phyloP scores from a whole-genome alignment of 2,113 vertebrate species.

The Mixornis gularis region DNA sequence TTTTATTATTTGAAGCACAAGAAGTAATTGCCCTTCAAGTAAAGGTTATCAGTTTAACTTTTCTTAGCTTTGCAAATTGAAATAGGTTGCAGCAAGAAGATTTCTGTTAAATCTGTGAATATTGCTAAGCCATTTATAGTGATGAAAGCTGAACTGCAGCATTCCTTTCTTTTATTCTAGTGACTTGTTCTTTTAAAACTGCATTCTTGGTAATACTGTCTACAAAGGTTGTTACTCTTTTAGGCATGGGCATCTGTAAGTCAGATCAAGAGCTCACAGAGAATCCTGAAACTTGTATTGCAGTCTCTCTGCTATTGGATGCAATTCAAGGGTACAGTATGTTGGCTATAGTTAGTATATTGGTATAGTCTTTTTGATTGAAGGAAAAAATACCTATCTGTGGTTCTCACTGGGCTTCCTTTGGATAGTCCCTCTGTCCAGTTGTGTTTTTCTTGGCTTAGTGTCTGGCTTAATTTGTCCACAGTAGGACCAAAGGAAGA shows the following conservation, averaged over 20 bases:
- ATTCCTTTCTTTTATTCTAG: background rate
- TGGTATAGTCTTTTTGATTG: background rate
- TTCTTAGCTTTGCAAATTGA: conserved; percentile 20
- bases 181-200: background rate
- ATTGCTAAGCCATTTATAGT: background rate
- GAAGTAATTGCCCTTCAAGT: conserved; percentile 24
- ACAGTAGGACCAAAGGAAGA: background rate
- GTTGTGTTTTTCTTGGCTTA: background rate
- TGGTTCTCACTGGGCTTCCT: background rate
- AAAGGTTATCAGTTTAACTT: conserved; percentile 7
- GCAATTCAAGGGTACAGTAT: background rate
- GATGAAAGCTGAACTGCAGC: background rate
- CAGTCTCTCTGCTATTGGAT: background rate
- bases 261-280: background rate
- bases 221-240: background rate
- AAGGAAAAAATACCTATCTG: background rate
- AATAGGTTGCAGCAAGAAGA: conserved; percentile 3
- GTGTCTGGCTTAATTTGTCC: background rate
- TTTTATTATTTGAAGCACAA: conserved; percentile 5
- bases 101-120: background rate
- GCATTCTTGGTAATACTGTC: background rate
- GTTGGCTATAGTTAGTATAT: background rate
- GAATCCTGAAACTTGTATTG: background rate
- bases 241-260: background rate
- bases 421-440: background rate